Percentiles rank a stretch among this genome's conserved stretches.
Evolutionary conservation across 1,140 invertebrate species (phyloP).

Genomic region (Papilio aristodemus): DNA sequence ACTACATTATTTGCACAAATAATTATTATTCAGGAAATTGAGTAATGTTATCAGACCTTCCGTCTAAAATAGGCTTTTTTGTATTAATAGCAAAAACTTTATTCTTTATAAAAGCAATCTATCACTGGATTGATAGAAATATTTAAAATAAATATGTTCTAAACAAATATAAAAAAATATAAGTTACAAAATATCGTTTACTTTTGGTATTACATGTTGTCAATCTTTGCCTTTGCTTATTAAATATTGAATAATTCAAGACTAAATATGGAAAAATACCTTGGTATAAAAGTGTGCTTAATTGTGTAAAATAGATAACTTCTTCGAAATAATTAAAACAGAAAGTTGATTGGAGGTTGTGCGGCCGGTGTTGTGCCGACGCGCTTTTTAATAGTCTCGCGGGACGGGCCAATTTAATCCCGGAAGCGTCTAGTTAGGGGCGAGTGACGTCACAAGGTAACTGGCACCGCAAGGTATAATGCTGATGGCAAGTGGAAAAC

Average conservation of each 20-base stretch:
- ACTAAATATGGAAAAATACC: too few relatives aligned
- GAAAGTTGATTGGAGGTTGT: not conserved
- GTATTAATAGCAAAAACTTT: not conserved
- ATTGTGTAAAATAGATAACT: not conserved
- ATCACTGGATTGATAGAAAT: not conserved
- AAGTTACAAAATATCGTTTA: too few relatives aligned
- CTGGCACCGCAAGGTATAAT: conserved; percentile 44
- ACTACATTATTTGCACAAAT: not conserved
- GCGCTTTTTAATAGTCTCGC: conserved; percentile 42
- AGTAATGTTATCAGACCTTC: not conserved
- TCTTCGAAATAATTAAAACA: conserved; percentile 22
- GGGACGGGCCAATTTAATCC: conserved; percentile 54
- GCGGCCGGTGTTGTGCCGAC: conserved; percentile 17
- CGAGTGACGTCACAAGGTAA: conserved; percentile 52
- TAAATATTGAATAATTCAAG: too few relatives aligned
- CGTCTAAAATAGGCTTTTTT: not conserved
- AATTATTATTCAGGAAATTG: not conserved
- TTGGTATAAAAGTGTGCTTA: not conserved
- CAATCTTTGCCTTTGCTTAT: too few relatives aligned
- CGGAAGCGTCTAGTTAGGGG: conserved; percentile 62
- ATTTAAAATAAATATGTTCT: not conserved
- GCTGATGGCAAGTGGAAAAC: conserved; percentile 35
- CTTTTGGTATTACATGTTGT: too few relatives aligned
- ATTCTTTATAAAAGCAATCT: not conserved
- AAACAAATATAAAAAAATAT: not conserved